Base-by-base conservation (phyloP, 2,113 vertebrate species). In the Psittacula cyanocephala region DNA sequence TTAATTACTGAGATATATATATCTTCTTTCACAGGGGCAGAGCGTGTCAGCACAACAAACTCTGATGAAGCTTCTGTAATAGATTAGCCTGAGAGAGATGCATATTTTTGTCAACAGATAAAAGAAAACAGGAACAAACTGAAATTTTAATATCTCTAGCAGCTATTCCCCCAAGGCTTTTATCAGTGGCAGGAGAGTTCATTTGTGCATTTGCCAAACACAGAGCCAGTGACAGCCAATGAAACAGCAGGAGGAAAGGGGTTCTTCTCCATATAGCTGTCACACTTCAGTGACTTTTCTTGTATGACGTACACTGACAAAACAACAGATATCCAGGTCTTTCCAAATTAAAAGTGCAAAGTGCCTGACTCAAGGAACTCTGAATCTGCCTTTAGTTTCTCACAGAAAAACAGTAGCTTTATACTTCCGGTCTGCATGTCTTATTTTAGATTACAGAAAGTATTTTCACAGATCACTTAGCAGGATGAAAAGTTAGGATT, bases 401-500 rank as follows among this genome's bases (percentile, higher is more conserved):
- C 77, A 86, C 49, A 86, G 72, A 57, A 91, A 69, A 84, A 5
- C 11, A 71, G 27, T 47, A 76, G 76, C 20, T 71, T 89, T 89
- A 17, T 39, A 16, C 33, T 94, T 95, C 89, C 3, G 3, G 81
- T 50, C 80, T 17, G 7, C 3, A 2, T 55, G 50, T n/a, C 77
- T 92, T 91, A 76, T 85, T 95, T 95, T 87, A 94, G 91, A 75
- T 44, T n/a, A 91, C 0, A 11, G 67, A 59, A 94, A 96, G 17
- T 85, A 89, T 87, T 96, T 93, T 83, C 87, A 89, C 78, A 87
- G 81, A 74, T 59, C 53, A 49, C 24, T 88, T 49, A 25, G n/a
- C 49, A 25, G n/a, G 37, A 59, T 44, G 10, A 79, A 77, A 85
- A 87, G 46, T 67, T 39, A 76, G 57, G 35, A 68, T 74, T 43